Percentiles rank a stretch among this genome's conserved stretches.
phyloP scores from a whole-genome alignment of 1,140 invertebrate genomes.

The Cotesia chilonis region DNA sequence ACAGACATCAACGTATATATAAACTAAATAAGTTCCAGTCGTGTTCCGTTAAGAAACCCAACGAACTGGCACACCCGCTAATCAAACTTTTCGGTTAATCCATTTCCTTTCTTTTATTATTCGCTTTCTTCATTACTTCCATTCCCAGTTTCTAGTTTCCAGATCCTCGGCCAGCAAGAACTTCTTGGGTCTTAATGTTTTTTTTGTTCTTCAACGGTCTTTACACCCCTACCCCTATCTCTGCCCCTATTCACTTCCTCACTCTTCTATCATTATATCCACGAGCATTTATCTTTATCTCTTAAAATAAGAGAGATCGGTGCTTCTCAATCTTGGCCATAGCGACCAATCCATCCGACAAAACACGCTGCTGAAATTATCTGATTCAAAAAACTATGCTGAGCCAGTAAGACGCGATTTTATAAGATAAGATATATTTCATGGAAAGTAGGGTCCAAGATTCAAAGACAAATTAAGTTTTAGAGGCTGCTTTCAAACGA shows the following conservation, averaged over 20 bases:
- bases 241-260: not conserved
- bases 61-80: slow-evolving; percentile 11
- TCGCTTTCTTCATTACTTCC: slow-evolving; percentile 18
- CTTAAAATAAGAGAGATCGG: slow-evolving; percentile 17
- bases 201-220: no score
- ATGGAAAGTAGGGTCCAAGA: no score
- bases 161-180: no score
- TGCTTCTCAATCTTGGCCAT: slow-evolving; percentile 25
- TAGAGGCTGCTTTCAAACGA: no score
- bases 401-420: no score
- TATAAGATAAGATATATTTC: no score
- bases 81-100: slow-evolving; percentile 32
- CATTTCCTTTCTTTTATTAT: slow-evolving; percentile 6
- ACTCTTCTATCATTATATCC: not conserved
- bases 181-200: no score
- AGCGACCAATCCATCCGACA: slow-evolving; percentile 15
- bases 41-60: not conserved
- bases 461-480: no score
- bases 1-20: not conserved
- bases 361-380: no score
- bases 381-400: no score
- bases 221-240: no score
- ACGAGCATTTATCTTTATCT: slow-evolving; percentile 36
- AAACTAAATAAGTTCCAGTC: no score
- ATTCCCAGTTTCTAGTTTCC: not conserved